Evolutionary conservation across 2,113 vertebrate genomes (phyloP), one percentile per base, ranked within the genome.

Genomic region (Dromaius novaehollandiae): DNA sequence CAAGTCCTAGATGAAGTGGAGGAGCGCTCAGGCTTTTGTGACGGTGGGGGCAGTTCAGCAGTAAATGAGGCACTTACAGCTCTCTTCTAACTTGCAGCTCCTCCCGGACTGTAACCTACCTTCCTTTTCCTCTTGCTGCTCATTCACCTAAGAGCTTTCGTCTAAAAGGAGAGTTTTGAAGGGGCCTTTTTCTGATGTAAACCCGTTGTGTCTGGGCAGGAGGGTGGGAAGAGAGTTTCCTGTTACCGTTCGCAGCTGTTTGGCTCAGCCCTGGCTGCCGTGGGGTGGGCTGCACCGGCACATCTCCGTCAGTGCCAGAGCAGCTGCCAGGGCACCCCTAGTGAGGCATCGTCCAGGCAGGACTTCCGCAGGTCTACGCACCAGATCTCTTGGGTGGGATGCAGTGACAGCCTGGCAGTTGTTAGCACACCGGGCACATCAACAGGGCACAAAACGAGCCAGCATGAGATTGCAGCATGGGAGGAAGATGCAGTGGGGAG

Each of bases 21-120:
- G 51, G 40, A 94, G 83, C 4, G 1, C 86, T 89, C 84, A 68
- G 75, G 89, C 85, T 95, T 95, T 96, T 95, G 75, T 86, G 58
- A 51, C 71, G 82, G 93, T 95, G 60, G 73, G 64, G 93, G 63
- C 87, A 95, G 85, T 91, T 96, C 71, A 66, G 82, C 55, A 51
- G 70, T 79, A 95, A 95, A 88, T 91, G 93, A 94, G 89, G 73
- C 65, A 88, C 88, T 76, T 58, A 66, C 46, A 81, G 69, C 53
- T 95, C 82, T 95, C 82, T 96, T 83, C 93, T 91, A 88, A 95
- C 91, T 96, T 94, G 75, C 58, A 92, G 76, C 82, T 96, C 71
- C 82, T 94, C 95, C 91, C 95, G 87, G 79, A 93, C 94, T 93
- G 82, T 95, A 97, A 95, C 97, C 95, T 95, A 95, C 94, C 96